These are phyloP conservation scores for Acleris sparsana DNA, from an alignment of 2,888 invertebrate genomes.

Conservation along the genomic window DNA sequence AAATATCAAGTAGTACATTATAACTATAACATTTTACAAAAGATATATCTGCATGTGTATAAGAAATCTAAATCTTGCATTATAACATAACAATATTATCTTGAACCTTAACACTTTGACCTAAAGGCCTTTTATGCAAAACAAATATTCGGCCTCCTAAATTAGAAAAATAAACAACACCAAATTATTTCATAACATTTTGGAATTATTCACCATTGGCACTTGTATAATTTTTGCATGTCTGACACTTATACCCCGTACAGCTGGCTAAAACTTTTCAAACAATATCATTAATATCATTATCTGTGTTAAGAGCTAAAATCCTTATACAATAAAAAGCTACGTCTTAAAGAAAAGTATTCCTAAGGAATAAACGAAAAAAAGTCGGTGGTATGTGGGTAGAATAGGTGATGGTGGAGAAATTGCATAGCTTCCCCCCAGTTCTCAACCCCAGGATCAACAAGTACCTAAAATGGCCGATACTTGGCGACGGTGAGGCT, in stretches of 20 bases:
- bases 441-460: too few species aligned
- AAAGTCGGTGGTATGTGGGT: slow-evolving; percentile 39
- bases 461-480: too few species aligned
- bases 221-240: neutral
- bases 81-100: neutral
- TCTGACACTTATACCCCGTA: neutral
- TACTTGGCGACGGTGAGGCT: too few species aligned
- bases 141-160: neutral
- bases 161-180: slow-evolving; percentile 2
- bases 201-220: slow-evolving; percentile 12
- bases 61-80: slow-evolving; percentile 7
- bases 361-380: slow-evolving; percentile 33
- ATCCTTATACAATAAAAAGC: slow-evolving; percentile 15
- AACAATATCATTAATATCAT: slow-evolving; percentile 1
- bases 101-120: slow-evolving; percentile 11
- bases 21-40: slow-evolving; percentile 13
- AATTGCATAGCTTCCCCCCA: neutral
- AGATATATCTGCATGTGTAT: slow-evolving; percentile 1
- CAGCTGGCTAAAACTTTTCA: slow-evolving; percentile 17
- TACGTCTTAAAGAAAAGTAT: slow-evolving; percentile 32
- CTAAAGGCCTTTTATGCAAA: neutral
- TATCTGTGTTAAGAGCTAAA: slow-evolving; percentile 5
- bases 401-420: neutral
- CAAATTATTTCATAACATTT: neutral
- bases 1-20: slow-evolving; percentile 30